phyloP scores from a whole-genome alignment of 2,113 vertebrate genomes.

The Enhydra lutris region DNA sequence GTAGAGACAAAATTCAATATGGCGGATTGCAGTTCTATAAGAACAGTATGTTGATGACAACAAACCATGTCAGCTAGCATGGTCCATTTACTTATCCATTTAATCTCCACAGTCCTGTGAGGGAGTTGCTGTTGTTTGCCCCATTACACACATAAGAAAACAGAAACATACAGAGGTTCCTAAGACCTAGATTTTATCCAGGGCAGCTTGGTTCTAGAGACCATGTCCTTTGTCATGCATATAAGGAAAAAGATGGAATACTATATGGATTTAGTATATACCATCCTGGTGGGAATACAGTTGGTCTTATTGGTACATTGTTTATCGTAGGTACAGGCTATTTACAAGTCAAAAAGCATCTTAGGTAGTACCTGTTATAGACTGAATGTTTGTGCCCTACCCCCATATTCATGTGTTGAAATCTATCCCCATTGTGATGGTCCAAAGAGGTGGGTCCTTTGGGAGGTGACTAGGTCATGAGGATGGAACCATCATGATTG shows the following conservation, averaged over 20 bases:
- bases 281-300: not conserved
- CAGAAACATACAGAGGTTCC: not conserved
- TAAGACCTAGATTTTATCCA: not conserved
- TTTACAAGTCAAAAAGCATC: not conserved
- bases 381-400: not conserved
- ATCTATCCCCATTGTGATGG: not conserved
- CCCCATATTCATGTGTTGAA: not conserved
- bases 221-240: not conserved
- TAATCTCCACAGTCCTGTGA: not conserved
- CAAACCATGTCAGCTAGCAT: not conserved
- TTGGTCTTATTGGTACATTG: not conserved
- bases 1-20: not conserved
- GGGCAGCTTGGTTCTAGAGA: not conserved
- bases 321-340: not conserved
- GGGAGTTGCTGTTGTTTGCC: rapidly evolving
- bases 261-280: not conserved
- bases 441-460: not conserved
- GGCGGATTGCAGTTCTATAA: not conserved
- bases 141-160: not conserved
- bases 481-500: not conserved
- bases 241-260: not conserved
- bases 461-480: not conserved
- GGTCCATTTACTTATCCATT: not conserved
- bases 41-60: not conserved
- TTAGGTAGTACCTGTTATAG: not conserved